These are phyloP conservation scores for Acropora yongei DNA, from an alignment of 64 coral and sea anemone genomes.

Conservation along the genomic window DNA sequence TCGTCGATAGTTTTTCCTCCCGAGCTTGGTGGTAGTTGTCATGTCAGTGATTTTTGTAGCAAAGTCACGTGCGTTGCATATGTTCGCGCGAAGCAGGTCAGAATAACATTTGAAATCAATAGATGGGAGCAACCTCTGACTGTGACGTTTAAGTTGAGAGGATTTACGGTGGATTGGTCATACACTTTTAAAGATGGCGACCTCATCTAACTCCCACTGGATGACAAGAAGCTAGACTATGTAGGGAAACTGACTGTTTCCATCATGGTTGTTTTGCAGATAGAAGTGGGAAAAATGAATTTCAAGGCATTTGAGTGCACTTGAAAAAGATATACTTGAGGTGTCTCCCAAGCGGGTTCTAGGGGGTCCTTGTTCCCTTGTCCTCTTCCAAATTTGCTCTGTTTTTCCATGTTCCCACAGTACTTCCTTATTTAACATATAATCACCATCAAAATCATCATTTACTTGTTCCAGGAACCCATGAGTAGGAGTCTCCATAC, in stretches of 20 bases:
- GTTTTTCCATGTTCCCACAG: too few species aligned
- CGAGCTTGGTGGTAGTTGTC: not conserved
- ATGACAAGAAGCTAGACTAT: not conserved
- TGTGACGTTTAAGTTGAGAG: not conserved
- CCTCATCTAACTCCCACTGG: not conserved
- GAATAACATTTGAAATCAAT: slow-evolving; percentile 8
- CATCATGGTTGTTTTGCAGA: not conserved
- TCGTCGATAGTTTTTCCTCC: not conserved
- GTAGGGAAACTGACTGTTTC: not conserved
- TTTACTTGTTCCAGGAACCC: too few species aligned
- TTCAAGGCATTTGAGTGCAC: slow-evolving; percentile 8
- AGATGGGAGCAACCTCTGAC: slow-evolving; percentile 6
- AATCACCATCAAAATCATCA: too few species aligned
- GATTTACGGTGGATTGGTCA: slow-evolving; percentile 9
- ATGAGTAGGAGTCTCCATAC: too few species aligned
- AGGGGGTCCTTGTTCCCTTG: too few species aligned
- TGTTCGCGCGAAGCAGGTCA: not conserved
- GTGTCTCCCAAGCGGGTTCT: too few species aligned
- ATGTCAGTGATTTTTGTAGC: slow-evolving; percentile 22
- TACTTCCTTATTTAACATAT: too few species aligned
- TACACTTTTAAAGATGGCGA: slow-evolving; percentile 32
- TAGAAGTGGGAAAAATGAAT: not conserved
- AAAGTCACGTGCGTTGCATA: not conserved
- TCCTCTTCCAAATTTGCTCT: too few species aligned
- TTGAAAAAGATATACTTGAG: too few species aligned